A percentile compares a stretch with the other conserved stretches of the same genome.
Conservation (phyloP, 2,797 vertebrate species). For the Myotis daubentonii region DNA sequence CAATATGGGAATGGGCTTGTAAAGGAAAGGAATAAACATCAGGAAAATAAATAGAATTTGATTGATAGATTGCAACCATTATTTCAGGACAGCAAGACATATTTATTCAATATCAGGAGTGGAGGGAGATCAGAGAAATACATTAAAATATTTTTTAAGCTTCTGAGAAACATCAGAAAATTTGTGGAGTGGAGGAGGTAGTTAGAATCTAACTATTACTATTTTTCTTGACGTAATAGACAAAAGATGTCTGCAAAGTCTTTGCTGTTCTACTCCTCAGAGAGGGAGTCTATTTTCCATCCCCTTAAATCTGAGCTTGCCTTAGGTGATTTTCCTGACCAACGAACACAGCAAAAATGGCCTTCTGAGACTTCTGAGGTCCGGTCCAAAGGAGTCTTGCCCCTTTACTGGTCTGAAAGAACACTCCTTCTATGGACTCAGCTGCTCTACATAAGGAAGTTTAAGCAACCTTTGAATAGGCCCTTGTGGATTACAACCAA, state of each 20-base stretch:
- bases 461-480: background rate
- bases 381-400: background rate
- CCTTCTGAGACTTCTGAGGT: background rate
- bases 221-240: background rate
- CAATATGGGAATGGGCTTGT: background rate
- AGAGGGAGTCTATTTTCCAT: background rate
- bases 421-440: background rate
- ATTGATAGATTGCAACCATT: conserved; percentile 44
- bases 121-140: conserved; percentile 60
- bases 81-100: conserved; percentile 64
- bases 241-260: background rate
- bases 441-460: background rate
- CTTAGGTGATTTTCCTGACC: background rate
- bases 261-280: background rate
- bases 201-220: conserved; percentile 72
- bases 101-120: conserved; percentile 78
- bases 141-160: conserved; percentile 73
- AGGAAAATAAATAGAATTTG: conserved; percentile 56
- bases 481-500: background rate
- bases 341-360: background rate
- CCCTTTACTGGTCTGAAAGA: background rate
- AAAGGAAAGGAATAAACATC: conserved; percentile 40
- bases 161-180: conserved; percentile 74
- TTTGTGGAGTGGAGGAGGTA: conserved; percentile 51
- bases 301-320: background rate